These are phyloP conservation scores for Lagothrix lagotricha DNA, from an alignment of 2,797 vertebrate species.

Conservation along the genomic window DNA sequence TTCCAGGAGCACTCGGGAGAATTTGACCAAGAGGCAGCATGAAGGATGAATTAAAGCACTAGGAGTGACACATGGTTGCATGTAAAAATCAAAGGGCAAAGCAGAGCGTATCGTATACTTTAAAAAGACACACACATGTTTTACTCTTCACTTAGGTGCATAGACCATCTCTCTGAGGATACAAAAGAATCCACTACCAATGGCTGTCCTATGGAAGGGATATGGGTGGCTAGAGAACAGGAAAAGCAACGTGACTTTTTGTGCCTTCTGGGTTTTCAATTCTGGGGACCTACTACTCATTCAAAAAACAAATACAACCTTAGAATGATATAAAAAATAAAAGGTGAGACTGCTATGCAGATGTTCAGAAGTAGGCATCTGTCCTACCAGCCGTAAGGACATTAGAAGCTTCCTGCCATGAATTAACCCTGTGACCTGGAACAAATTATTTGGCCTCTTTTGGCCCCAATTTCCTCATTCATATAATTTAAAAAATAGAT, in stretches of 20 bases:
- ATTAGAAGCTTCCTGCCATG: neutral
- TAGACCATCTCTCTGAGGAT: neutral
- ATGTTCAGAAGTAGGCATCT: neutral
- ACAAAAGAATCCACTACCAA: neutral
- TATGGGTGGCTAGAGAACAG: neutral
- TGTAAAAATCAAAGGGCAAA: neutral
- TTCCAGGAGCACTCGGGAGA: neutral
- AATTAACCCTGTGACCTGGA: neutral
- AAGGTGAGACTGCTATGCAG: neutral
- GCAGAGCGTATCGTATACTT: neutral
- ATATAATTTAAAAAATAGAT: neutral
- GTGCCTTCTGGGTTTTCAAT: neutral
- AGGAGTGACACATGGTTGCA: neutral
- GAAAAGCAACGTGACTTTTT: neutral
- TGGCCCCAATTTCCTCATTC: neutral
- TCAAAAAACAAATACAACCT: neutral
- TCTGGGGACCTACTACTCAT: neutral
- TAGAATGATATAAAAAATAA: neutral
- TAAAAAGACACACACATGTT: neutral
- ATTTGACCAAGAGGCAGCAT: neutral
- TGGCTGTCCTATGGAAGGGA: neutral
- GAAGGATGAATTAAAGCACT: neutral
- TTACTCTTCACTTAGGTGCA: neutral
- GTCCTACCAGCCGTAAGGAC: neutral
- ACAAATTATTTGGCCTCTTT: neutral